Evolutionary conservation across 2,113 vertebrate species (phyloP), one percentile per base, ranked within the genome.

Genomic region (Bolborhynchus lineola): DNA sequence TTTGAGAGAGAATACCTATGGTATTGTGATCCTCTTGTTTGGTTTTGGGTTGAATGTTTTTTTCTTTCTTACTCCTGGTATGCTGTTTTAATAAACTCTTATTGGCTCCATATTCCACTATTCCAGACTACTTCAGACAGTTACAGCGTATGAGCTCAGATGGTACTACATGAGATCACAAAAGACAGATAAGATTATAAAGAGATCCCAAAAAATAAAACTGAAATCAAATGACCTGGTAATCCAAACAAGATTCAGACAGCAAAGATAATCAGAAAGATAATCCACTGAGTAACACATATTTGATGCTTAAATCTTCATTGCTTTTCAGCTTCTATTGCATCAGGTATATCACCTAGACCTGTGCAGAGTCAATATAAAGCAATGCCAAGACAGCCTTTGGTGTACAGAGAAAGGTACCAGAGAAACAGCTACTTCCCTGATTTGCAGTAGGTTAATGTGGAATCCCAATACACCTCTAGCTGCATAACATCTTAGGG

Each of bases 171-270:
- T 44, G 77, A 86, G 52, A 93, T 91, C 37, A 52, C 10, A 64
- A 71, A 24, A 79, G 26, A 70, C 62, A 92, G 59, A 78, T 83
- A 47, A 86, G 46, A 83, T 74, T 90, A 63, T 31, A 75, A 15
- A 24, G 41, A 89, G 75, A 83, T 95, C 41, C 64, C 35, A 57
- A 53, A 17, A 52, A 88, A 52, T 42, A 13, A 39, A 77, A 83
- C 70, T 42, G 67, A 91, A 97, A 79, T 52, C 50, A 86, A 82
- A 82, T 55, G 85, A 90, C 76, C 65, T 86, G 77, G 72, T 69
- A 93, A 93, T 83, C 77, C 88, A 93, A 92, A 93, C 80, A 83
- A 86, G 64, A 93, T 88, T 95, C 86, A 95, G 93, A 92, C 82
- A 0, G 69, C 64, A 79, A 80, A 90, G 90, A 96, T 96, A 41